These are phyloP conservation scores for Drosophila guanche DNA, from an alignment of 1,140 invertebrate species.

Conservation along the genomic window DNA sequence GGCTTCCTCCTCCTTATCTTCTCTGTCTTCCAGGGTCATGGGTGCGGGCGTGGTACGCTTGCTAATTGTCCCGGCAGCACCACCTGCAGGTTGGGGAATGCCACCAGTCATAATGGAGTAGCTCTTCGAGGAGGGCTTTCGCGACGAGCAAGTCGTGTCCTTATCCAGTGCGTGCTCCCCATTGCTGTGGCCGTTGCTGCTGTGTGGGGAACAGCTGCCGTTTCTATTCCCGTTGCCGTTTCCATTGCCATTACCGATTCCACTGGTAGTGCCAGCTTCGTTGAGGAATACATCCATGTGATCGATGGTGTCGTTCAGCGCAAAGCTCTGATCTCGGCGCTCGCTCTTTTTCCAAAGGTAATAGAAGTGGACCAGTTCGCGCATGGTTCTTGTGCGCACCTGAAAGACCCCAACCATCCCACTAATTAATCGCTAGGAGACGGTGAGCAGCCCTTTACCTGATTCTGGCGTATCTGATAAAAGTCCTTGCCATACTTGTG, in stretches of 20 bases:
- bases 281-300: conserved; percentile 81
- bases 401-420: conserved; percentile 48
- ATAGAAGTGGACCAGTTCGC: conserved; percentile 98
- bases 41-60: conserved; percentile 46
- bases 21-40: conserved; percentile 34
- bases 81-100: not conserved
- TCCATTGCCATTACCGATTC: conserved; percentile 14
- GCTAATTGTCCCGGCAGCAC: conserved; percentile 24
- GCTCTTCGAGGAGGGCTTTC: conserved; percentile 50
- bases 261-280: conserved; percentile 54
- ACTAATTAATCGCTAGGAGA: conserved; percentile 28
- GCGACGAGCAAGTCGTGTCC: conserved; percentile 17
- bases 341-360: conserved; percentile 99
- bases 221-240: conserved; percentile 19
- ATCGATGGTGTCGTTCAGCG: conserved; percentile 75
- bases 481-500: conserved; percentile 98
- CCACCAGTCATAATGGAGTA: conserved; percentile 74
- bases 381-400: conserved; percentile 96
- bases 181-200: conserved; percentile 41
- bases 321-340: conserved; percentile 90
- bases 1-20: conserved; percentile 25
- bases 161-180: conserved; percentile 25
- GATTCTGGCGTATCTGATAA: conserved; percentile 96
- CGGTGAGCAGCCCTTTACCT: conserved; percentile 85
- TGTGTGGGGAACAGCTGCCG: conserved; percentile 31